Conservation (phyloP, 1,140 invertebrate species). For the Drosophila kurseongensis region DNA sequence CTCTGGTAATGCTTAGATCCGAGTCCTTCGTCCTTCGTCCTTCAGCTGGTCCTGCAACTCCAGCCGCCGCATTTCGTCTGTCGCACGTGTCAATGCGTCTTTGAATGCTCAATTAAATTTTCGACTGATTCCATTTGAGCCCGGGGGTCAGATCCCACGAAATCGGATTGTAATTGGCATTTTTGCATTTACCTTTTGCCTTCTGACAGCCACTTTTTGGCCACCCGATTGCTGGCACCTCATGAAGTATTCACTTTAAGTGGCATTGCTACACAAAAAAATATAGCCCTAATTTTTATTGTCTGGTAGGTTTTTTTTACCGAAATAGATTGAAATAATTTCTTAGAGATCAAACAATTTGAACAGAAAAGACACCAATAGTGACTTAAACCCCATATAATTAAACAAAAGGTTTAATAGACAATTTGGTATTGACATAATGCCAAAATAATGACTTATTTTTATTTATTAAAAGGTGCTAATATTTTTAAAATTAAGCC, state of each 20-base stretch:
- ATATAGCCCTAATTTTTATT: too few species aligned
- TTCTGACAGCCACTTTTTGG: slow-evolving; percentile 34
- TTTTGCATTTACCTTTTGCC: slow-evolving; percentile 60
- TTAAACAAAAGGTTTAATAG: too few species aligned
- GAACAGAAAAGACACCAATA: too few species aligned
- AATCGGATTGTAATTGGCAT: slow-evolving; percentile 54
- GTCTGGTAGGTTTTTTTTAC: too few species aligned
- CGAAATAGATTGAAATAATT: too few species aligned
- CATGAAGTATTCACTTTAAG: slow-evolving; percentile 55
- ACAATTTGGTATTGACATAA: too few species aligned
- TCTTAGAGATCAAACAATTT: too few species aligned
- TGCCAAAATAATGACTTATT: too few species aligned
- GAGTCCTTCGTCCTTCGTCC: slow-evolving; percentile 5
- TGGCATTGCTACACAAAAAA: slow-evolving; percentile 1
- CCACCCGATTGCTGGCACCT: slow-evolving; percentile 29
- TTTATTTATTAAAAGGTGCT: too few species aligned
- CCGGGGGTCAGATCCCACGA: slow-evolving; percentile 15
- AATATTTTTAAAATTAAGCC: too few species aligned
- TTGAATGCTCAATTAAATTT: slow-evolving; percentile 83
- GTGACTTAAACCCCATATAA: too few species aligned
- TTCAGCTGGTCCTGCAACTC: slow-evolving; percentile 25
- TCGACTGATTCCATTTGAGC: slow-evolving; percentile 39
- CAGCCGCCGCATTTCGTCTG: slow-evolving; percentile 28
- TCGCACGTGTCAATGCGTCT: slow-evolving; percentile 73
- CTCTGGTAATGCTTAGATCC: neutral